phyloP scores from a whole-genome alignment of 2,113 vertebrate species.

The Pygathrix nemaeus region DNA sequence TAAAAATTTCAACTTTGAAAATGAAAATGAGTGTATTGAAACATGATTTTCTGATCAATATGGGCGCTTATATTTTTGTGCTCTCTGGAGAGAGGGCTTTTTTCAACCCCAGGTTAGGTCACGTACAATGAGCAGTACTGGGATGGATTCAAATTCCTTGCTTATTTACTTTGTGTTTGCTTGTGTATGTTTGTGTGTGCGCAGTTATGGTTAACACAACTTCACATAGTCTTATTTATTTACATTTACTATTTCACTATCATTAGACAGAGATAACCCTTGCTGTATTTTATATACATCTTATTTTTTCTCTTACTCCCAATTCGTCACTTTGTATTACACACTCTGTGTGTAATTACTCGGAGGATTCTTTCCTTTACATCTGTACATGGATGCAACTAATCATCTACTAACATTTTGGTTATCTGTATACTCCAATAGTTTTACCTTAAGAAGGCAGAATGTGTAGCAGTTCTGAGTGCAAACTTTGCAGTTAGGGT shows the following conservation, averaged over 20 bases:
- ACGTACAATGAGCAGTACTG: not conserved
- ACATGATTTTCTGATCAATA: not conserved
- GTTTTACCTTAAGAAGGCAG: conserved; percentile 15
- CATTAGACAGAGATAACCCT: not conserved
- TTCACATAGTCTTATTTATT: not conserved
- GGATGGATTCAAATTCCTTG: not conserved
- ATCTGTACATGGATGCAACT: not conserved
- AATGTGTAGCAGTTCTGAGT: not conserved
- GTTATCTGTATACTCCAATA: not conserved
- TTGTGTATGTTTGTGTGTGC: not conserved
- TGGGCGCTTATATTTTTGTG: not conserved
- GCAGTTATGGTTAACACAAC: not conserved
- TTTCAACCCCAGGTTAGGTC: not conserved
- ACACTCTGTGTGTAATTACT: not conserved
- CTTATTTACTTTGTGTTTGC: not conserved
- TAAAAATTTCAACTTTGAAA: conserved; percentile 36
- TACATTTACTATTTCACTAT: not conserved
- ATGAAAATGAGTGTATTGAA: conserved; percentile 18
- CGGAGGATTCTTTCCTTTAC: not conserved
- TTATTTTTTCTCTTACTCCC: not conserved
- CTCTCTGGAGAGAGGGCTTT: not conserved
- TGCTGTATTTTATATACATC: conserved; percentile 7
- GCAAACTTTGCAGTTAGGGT: conserved; percentile 33
- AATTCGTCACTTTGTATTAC: not conserved
- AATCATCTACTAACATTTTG: conserved; percentile 26